Evolutionary conservation across 2,797 vertebrate species (phyloP), one percentile per base, ranked within the genome.

Genomic region (Dromococcyx pavoninus): DNA sequence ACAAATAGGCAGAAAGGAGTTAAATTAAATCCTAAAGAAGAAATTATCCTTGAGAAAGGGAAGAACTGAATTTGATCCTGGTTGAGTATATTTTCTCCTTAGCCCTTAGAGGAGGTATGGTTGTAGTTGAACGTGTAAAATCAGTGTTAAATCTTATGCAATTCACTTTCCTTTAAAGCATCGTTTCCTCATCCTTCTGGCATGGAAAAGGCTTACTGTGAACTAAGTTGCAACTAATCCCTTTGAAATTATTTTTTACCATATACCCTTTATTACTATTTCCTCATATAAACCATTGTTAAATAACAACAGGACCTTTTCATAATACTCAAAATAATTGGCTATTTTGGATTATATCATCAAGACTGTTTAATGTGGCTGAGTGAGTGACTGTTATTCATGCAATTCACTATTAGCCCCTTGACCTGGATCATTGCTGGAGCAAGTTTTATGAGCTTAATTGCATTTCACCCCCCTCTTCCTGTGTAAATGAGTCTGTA

Each of bases 361-460:
- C 95, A 89, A 93, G 85, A 60, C 88, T 87, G 58, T 94, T 97
- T 94, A 94, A 93, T 90, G 87, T 86, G 80, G 91, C 82, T 89
- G 93, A 77, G 89, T 89, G 88, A 96, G 72, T 79, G 91, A 90
- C 90, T 95, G 91, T 92, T 96, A 93, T 84, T 94, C 90, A 93
- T 92, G 91, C 88, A 86, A 82, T 92, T 90, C 95, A 80, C 94
- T 89, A 93, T 96, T 96, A 96, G 90, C 95, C 94, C 77, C 90
- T 94, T 95, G 96, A 97, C 96, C 96, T 96, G 88, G 89, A 96
- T 96, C 96, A 95, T 95, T 95, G 95, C 91, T 91, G 77, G 88
- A 94, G 92, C 96, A 97, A 94, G 93, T 94, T 97, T 97, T 95
- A 96, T 94, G 91, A 94, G 94, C 91, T 95, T 95, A 94, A 97